Base-by-base conservation (phyloP, 2,888 invertebrate species). In the Caenorhabditis panamensis region DNA sequence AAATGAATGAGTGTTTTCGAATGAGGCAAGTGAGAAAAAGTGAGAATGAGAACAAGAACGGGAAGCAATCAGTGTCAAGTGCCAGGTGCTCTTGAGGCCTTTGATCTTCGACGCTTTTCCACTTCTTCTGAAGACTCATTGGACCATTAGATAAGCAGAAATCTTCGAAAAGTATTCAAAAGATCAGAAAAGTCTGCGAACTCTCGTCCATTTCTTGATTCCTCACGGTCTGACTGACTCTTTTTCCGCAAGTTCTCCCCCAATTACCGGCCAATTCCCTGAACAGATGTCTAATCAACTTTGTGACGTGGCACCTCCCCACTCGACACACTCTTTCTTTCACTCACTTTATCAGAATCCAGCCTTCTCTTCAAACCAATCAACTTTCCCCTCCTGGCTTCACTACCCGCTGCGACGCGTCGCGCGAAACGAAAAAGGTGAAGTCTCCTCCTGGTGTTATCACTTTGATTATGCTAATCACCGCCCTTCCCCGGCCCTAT, bases 391-490 rank as follows among this genome's bases (percentile, higher is more conserved):
- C 49, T 5, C 18, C 37, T 9, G 31, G 9, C n/a, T n/a, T n/a
- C n/a, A n/a, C 53, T 4, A n/a, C 16, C 26, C 9, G 31, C 11
- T 31, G n/a, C 31, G 4, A 36, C n/a, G 47, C n/a, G 22, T 18
- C 24, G 22, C 28, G 18, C 16, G 31, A n/a, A n/a, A n/a, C n/a
- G n/a, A n/a, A 31, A 58, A 62, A 62, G 54, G 56, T 36, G 56
- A 37, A n/a, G 41, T n/a, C 24, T 24, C 28, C n/a, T 18, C 22
- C 26, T 37, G 11, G 5, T 69, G 59, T 69, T 69, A 69, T 69
- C 69, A 69, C 36, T 69, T 9, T 61, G 59, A 41, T 53, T 72
- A 72, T 72, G 47, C 72, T 64, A 72, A 72, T 72, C 24, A 64
- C 72, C 72, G 58, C 63, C 72, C 56, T 61, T 59, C 31, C 51